Percentiles rank a stretch among this genome's conserved stretches.
These are phyloP conservation scores for Lateolabrax maculatus DNA, from an alignment of 2,797 vertebrate genomes.

Conservation along the genomic window DNA sequence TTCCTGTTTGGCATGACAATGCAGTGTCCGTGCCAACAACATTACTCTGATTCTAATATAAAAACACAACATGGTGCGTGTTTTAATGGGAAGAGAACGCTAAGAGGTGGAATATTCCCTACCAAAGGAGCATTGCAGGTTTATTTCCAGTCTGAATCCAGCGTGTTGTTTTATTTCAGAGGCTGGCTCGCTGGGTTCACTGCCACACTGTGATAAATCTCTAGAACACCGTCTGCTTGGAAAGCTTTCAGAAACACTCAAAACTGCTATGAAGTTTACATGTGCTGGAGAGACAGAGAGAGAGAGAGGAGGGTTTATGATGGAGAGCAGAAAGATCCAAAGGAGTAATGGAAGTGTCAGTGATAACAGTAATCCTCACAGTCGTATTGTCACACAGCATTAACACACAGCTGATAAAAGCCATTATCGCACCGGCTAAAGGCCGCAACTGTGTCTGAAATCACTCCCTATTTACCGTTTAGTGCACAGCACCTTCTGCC, in stretches of 20 bases:
- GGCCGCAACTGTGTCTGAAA: background rate
- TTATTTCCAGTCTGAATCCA: conserved; percentile 66
- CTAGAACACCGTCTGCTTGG: conserved; percentile 72
- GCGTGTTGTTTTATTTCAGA: conserved; percentile 56
- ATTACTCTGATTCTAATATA: conserved; percentile 64
- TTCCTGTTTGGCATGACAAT: conserved; percentile 58
- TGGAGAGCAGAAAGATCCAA: conserved; percentile 8
- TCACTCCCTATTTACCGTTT: background rate
- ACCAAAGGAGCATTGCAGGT: conserved; percentile 49
- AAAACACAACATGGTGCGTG: conserved; percentile 65
- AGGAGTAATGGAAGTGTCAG: conserved; percentile 20
- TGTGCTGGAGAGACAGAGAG: conserved; percentile 37
- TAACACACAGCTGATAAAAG: conserved; percentile 13
- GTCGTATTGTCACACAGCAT: conserved; percentile 6
- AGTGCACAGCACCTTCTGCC: background rate
- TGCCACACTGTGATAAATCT: conserved; percentile 70
- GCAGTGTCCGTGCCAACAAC: conserved; percentile 32
- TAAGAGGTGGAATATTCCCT: conserved; percentile 62
- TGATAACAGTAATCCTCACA: conserved; percentile 29
- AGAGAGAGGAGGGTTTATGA: conserved; percentile 6
- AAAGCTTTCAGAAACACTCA: conserved; percentile 63
- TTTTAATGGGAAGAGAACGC: conserved; percentile 55
- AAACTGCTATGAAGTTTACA: conserved; percentile 54
- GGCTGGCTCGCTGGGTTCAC: conserved; percentile 50
- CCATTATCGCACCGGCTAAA: background rate